These are phyloP conservation scores for Protaetia brevitarsis DNA, from an alignment of 1,140 invertebrate genomes.

Conservation along the genomic window DNA sequence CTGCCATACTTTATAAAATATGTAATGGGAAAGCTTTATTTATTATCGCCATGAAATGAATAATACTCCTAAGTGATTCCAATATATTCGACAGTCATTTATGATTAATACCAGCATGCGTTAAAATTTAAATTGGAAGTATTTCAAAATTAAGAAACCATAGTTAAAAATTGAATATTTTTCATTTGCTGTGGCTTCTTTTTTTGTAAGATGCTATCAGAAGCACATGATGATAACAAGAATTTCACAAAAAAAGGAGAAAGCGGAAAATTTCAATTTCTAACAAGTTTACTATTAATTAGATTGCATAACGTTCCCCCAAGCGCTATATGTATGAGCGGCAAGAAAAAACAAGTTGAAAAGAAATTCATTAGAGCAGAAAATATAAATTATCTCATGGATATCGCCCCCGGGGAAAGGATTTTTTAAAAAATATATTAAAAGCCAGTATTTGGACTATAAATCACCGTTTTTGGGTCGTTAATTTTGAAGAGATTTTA, in stretches of 20 bases:
- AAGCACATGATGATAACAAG: neutral
- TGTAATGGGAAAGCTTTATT: slow-evolving; percentile 5
- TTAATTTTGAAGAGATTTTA: slow-evolving; percentile 9
- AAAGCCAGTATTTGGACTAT: neutral
- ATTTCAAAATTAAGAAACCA: too few relatives aligned
- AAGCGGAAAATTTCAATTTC: neutral
- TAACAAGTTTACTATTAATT: neutral
- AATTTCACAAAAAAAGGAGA: neutral
- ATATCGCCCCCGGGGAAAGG: neutral
- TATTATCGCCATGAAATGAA: neutral
- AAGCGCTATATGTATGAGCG: neutral
- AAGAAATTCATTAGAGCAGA: slow-evolving; percentile 1
- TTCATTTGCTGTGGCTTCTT: too few relatives aligned
- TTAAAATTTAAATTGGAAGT: neutral
- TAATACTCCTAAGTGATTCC: neutral
- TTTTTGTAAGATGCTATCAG: neutral
- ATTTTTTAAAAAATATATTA: neutral
- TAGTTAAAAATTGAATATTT: too few relatives aligned
- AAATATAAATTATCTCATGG: neutral
- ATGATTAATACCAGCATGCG: neutral
- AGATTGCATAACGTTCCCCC: neutral
- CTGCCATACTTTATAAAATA: slow-evolving; percentile 16
- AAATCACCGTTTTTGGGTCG: neutral
- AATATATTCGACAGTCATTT: neutral
- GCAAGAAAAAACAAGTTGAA: neutral